Evolutionary conservation across 2,113 vertebrate species (phyloP).

Genomic region (Melospiza georgiana): DNA sequence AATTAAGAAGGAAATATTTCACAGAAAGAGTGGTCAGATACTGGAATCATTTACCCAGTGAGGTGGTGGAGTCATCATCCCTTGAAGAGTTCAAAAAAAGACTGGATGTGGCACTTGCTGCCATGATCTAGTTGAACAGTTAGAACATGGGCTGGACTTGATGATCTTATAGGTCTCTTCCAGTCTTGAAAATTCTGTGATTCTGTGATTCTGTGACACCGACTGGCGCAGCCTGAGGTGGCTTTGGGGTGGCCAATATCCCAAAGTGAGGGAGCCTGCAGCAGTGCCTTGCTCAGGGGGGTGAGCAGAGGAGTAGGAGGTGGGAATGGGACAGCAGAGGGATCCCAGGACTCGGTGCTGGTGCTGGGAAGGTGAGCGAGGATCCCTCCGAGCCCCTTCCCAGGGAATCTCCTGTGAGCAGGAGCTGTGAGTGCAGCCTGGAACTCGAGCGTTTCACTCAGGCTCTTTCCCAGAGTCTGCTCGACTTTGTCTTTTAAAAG

Average conservation of each 20-base stretch:
- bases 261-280: rapidly evolving
- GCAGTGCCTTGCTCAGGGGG: background rate
- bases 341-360: background rate
- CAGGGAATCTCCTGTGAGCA: background rate
- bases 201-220: too few species aligned
- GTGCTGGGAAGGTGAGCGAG: rapidly evolving
- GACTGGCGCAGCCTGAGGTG: rapidly evolving
- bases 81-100: too few species aligned
- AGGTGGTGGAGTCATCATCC: too few species aligned
- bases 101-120: too few species aligned
- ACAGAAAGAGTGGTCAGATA: too few species aligned
- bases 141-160: too few species aligned
- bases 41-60: too few species aligned
- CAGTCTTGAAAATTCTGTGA: too few species aligned
- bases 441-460: background rate
- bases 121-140: too few species aligned
- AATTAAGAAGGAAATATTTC: too few species aligned
- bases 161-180: too few species aligned
- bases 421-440: background rate
- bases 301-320: background rate
- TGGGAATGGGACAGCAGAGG: background rate
- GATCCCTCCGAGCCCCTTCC: background rate
- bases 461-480: background rate
- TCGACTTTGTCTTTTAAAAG: background rate
- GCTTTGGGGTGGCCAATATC: background rate